Percentiles rank a stretch among this genome's conserved stretches.
Evolutionary conservation across 64 coral and sea anemone species (phyloP).

Genomic region (Porites lutea): DNA sequence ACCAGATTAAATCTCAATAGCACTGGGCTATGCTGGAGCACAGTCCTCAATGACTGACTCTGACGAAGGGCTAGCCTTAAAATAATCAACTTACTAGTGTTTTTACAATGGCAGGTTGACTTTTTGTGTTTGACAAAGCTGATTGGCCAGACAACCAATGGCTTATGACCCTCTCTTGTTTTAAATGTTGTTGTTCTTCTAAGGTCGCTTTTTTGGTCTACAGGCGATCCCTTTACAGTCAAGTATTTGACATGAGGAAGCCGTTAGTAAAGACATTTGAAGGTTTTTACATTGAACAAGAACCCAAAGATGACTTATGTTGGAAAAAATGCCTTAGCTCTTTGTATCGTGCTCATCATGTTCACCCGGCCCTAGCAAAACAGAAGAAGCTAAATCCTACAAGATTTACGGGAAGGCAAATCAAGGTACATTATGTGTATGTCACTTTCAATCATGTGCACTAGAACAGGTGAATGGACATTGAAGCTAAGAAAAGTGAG

Average conservation of each 20-base stretch:
- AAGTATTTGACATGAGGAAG: slow-evolving; percentile 85
- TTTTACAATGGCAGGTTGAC: no score
- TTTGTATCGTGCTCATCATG: slow-evolving; percentile 81
- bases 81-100: no score
- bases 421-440: slow-evolving; percentile 36
- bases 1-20: no score
- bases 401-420: slow-evolving; percentile 62
- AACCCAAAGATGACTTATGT: slow-evolving; percentile 33
- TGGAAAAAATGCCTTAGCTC: slow-evolving; percentile 83
- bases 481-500: no score
- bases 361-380: slow-evolving; percentile 64
- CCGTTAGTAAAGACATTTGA: slow-evolving; percentile 66
- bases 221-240: slow-evolving; percentile 82
- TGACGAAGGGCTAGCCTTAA: no score
- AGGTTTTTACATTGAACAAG: slow-evolving; percentile 73
- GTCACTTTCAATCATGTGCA: no score
- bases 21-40: no score
- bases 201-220: not conserved
- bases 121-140: no score
- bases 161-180: not conserved
- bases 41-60: no score
- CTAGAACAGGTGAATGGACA: no score
- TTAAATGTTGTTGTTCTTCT: not conserved
- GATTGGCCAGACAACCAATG: not conserved
- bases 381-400: slow-evolving; percentile 28